A percentile compares a stretch with the other conserved stretches of the same genome.
These are phyloP conservation scores for Machimus rusticus DNA, from an alignment of 2,888 invertebrate genomes.

Conservation along the genomic window DNA sequence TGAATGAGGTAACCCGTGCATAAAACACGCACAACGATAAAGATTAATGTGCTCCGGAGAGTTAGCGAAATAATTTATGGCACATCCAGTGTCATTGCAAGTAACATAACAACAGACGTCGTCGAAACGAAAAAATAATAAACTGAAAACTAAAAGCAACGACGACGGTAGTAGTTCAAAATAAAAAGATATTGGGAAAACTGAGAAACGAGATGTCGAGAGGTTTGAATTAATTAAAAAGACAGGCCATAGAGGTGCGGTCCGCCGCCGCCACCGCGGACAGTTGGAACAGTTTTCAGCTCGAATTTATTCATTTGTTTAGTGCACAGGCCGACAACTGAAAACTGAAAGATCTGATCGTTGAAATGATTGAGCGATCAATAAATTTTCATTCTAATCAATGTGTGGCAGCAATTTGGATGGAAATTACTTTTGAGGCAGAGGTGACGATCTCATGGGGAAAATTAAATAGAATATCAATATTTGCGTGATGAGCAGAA, in stretches of 20 bases:
- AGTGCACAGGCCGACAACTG: neutral
- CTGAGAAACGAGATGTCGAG: neutral
- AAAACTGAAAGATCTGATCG: neutral
- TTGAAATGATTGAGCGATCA: constrained; percentile 16
- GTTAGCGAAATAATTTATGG: constrained; percentile 21
- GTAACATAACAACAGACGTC: neutral
- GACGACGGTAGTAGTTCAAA: neutral
- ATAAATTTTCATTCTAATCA: neutral
- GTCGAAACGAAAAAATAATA: neutral
- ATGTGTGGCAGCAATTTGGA: neutral
- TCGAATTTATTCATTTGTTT: constrained; percentile 7
- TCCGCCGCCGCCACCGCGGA: neutral
- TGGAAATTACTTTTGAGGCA: neutral
- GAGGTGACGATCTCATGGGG: neutral
- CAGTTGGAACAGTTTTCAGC: neutral
- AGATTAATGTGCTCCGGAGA: constrained; percentile 4
- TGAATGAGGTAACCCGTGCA: neutral
- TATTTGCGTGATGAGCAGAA: neutral
- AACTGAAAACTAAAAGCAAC: too few relatives aligned
- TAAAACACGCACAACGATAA: neutral
- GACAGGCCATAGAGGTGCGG: constrained; percentile 2
- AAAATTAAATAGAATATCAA: neutral
- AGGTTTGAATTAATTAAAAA: constrained; percentile 25
- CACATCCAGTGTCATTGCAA: constrained; percentile 12
- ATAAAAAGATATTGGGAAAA: neutral